Conservation (phyloP, 2,888 invertebrate genomes). For the Zonitis immaculata region DNA sequence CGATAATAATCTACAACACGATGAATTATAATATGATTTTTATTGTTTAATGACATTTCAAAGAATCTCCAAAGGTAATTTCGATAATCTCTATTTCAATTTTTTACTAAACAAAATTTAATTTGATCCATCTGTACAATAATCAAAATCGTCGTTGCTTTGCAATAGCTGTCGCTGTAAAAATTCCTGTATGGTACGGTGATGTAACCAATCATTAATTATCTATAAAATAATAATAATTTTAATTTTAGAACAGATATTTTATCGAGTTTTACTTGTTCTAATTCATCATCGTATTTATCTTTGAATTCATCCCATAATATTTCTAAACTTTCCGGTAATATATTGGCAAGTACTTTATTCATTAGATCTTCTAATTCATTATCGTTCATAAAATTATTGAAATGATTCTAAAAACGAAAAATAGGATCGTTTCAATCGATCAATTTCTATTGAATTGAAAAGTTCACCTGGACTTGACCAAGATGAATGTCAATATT, state of each 20-base stretch:
- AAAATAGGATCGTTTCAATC: too few relatives aligned
- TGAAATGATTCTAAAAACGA: constrained; percentile 16
- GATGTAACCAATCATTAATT: constrained; percentile 11
- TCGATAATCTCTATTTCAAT: too few relatives aligned
- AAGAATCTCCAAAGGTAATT: not conserved
- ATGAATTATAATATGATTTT: constrained; percentile 26
- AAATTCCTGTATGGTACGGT: not conserved
- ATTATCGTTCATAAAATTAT: constrained; percentile 19
- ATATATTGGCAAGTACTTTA: constrained; percentile 8
- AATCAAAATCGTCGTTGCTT: not conserved
- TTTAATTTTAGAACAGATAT: too few relatives aligned
- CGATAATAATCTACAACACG: constrained; percentile 23
- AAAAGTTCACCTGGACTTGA: not conserved
- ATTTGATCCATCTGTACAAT: not conserved
- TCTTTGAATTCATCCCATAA: constrained; percentile 23
- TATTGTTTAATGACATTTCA: not conserved
- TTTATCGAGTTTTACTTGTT: constrained; percentile 18
- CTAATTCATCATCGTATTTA: constrained; percentile 10
- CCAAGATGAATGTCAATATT: constrained; percentile 4
- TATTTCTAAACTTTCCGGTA: constrained; percentile 18
- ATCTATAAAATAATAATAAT: constrained; percentile 14
- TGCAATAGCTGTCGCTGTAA: not conserved
- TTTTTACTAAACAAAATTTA: not conserved
- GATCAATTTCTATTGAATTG: too few relatives aligned
- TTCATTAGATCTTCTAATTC: constrained; percentile 22